Conservation (phyloP, 2,113 vertebrate species). For the Daubentonia madagascariensis region DNA sequence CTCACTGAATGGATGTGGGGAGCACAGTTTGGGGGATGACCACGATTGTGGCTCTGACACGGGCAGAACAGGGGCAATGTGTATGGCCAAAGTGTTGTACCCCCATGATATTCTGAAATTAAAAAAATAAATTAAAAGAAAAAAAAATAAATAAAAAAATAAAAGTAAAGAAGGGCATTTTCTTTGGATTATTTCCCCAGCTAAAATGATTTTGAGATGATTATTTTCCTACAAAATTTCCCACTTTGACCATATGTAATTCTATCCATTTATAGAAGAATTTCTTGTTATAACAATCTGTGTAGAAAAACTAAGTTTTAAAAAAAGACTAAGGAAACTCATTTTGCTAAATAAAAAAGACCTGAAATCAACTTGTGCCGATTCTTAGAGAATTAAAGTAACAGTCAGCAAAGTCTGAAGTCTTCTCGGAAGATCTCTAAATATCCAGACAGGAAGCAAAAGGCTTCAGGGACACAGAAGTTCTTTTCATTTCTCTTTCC, state of each 20-base stretch:
- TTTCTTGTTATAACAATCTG: background rate
- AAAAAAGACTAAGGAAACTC: background rate
- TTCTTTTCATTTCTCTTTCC: background rate
- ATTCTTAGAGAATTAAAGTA: background rate
- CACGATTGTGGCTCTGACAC: too few relatives aligned
- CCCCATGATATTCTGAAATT: too few relatives aligned
- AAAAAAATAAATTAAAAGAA: too few relatives aligned
- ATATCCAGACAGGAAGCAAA: background rate
- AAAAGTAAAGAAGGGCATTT: background rate
- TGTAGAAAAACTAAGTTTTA: background rate
- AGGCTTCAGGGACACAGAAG: background rate
- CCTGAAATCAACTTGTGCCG: background rate
- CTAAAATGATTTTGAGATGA: background rate
- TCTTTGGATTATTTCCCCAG: background rate
- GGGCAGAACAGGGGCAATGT: too few relatives aligned
- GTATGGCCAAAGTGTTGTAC: too few relatives aligned
- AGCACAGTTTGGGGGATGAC: too few relatives aligned
- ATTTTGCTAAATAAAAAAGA: slow-evolving; percentile 22
- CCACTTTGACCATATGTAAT: background rate
- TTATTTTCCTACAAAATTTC: slow-evolving; percentile 8
- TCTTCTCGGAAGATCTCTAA: background rate
- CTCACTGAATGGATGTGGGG: too few relatives aligned
- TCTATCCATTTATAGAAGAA: background rate
- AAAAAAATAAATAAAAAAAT: too few relatives aligned
- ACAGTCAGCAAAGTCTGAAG: background rate